Evolutionary conservation across 2,113 vertebrate genomes (phyloP), one percentile per base, ranked within the genome.

Genomic region (Trematomus loennbergii): DNA sequence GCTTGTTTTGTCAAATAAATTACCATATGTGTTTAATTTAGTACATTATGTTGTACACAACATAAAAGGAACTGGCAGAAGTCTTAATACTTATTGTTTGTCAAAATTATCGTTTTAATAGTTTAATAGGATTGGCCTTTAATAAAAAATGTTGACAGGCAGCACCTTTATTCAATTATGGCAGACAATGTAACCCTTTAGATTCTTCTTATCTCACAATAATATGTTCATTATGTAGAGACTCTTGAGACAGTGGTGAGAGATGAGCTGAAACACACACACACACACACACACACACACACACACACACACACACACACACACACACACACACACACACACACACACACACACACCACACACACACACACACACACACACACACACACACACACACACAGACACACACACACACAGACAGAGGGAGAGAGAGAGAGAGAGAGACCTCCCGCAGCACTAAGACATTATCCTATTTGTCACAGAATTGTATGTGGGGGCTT

Each of bases 391-490:
- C 2, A 8, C 12, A 5, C 55, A 25, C 1, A 22, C 1, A 22
- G 22, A 22, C 1, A 22, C 1, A 22, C 1, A 22, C 1, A 22
- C 1, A 22, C 1, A 22, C 1, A 22, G 22, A 22, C 1, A 22
- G 22, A 22, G 22, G 2, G 22, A 22, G 25, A 25, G 25, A 25
- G 25, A 25, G 25, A 25, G 25, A 25, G 29, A 29, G 29, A 3
- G 29, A 29, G 29, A 87, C 84, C 83, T 82, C 79, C 74, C 8
- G 12, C 72, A 40, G 33, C 40, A 79, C 49, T 8, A 75, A 83
- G 77, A 81, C 73, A 83, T 25, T 40, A 88, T 85, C 83, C 70
- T 84, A 79, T 90, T 87, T 75, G 90, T 90, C 84, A 88, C 88
- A 83, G 82, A 84, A 80, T 65, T 76, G 70, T 85, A 40, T 40